phyloP scores from a whole-genome alignment of 2,797 vertebrate species.

The Clarias laeviceps region DNA sequence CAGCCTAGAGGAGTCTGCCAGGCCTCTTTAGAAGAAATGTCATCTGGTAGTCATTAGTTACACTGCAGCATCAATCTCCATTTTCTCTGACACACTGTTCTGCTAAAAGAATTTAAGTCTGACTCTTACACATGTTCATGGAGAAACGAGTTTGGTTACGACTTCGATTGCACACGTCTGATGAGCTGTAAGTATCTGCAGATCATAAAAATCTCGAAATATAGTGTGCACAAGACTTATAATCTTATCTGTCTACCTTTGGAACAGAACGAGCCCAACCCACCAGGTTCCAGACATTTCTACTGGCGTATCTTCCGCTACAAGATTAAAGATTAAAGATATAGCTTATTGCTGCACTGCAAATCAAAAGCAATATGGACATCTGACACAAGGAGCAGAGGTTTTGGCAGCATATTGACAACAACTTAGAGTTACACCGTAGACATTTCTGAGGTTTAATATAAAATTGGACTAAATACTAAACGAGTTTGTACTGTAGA shows the following conservation, averaged over 20 bases:
- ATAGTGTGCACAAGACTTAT: neutral
- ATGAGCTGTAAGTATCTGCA: neutral
- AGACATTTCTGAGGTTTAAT: neutral
- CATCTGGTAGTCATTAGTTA: constrained; percentile 31
- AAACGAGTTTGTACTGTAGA: neutral
- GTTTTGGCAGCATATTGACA: neutral
- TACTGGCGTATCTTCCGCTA: constrained; percentile 15
- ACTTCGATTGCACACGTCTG: neutral
- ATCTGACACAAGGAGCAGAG: constrained; percentile 21
- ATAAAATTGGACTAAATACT: neutral
- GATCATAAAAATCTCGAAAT: neutral
- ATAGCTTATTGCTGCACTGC: constrained; percentile 33
- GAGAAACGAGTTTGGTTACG: neutral
- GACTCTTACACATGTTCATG: constrained; percentile 1
- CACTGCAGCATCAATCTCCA: constrained; percentile 27
- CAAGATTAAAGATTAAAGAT: constrained; percentile 45
- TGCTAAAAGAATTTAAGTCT: constrained; percentile 8
- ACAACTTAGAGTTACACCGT: neutral
- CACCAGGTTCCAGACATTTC: neutral
- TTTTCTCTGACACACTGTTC: constrained; percentile 26
- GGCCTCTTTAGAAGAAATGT: constrained; percentile 23
- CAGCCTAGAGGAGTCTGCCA: neutral
- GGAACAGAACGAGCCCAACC: constrained; percentile 6
- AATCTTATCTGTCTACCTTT: constrained; percentile 20
- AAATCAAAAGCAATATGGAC: constrained; percentile 20